These are phyloP conservation scores for Drosophila crucigera DNA, from an alignment of 2,888 invertebrate species.

Conservation along the genomic window DNA sequence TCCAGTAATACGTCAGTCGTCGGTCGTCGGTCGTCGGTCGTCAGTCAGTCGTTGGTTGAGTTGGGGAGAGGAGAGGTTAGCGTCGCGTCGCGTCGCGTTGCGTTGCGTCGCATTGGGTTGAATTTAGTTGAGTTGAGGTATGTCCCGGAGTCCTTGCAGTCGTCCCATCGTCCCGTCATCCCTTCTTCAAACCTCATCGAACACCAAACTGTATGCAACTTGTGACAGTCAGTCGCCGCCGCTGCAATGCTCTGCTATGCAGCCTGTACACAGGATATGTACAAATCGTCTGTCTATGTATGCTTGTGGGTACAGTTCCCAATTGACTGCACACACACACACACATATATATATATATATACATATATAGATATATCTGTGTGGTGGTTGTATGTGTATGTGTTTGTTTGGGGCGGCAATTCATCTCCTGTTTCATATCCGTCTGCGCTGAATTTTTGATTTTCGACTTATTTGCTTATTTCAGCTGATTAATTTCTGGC, in stretches of 20 bases:
- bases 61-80: neutral
- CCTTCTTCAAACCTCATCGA: slow-evolving; percentile 53
- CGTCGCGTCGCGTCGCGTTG: slow-evolving; percentile 8
- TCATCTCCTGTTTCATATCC: slow-evolving; percentile 79
- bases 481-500: slow-evolving; percentile 53
- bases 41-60: slow-evolving; percentile 9
- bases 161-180: neutral
- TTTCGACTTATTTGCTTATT: slow-evolving; percentile 45
- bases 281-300: slow-evolving; percentile 21
- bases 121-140: slow-evolving; percentile 17
- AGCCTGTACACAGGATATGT: slow-evolving; percentile 54
- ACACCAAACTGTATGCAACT: slow-evolving; percentile 48
- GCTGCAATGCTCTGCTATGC: slow-evolving; percentile 40
- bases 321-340: neutral
- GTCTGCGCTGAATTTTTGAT: slow-evolving; percentile 33
- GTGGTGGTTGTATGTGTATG: neutral
- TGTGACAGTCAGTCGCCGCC: slow-evolving; percentile 1
- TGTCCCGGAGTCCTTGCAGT: slow-evolving; percentile 35
- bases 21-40: slow-evolving; percentile 13
- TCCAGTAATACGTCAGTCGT: slow-evolving; percentile 61
- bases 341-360: neutral
- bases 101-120: slow-evolving; percentile 6
- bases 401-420: slow-evolving; percentile 48
- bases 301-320: slow-evolving; percentile 50
- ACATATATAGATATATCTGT: too few species aligned